Percentiles rank a stretch among this genome's conserved stretches.
These are phyloP conservation scores for Pseudomyrmex gracilis DNA, from an alignment of 1,140 invertebrate species.

Conservation along the genomic window DNA sequence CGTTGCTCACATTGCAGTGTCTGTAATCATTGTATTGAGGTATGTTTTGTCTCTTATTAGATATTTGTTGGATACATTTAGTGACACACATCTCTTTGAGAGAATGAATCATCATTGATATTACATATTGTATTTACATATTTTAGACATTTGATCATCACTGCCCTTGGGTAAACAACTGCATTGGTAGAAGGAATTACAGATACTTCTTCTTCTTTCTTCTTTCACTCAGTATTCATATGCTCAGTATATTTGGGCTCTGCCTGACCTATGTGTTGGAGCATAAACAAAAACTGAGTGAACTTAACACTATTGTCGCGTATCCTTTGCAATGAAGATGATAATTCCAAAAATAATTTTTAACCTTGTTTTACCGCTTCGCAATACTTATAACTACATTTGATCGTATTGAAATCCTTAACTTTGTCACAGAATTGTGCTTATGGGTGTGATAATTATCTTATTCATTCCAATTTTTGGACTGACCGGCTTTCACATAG, in stretches of 20 bases:
- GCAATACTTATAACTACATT: not conserved
- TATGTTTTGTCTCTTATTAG: conserved; percentile 82
- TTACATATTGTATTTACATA: conserved; percentile 67
- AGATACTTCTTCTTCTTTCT: conserved; percentile 99
- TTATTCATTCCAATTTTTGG: conserved; percentile 98
- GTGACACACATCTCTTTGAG: too few relatives aligned
- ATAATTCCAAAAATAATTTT: not conserved
- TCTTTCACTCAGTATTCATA: conserved; percentile 97
- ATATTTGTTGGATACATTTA: not conserved
- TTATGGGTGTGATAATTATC: conserved; percentile 96
- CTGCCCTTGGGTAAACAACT: conserved; percentile 99
- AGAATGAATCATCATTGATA: not conserved
- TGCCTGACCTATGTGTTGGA: conserved; percentile 96
- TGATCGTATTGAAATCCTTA: conserved; percentile 82
- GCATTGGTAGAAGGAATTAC: conserved; percentile 99
- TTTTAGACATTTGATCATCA: conserved; percentile 99
- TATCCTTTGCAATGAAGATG: conserved; percentile 90
- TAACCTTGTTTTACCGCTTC: not conserved
- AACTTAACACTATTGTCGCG: conserved; percentile 94
- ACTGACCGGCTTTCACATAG: conserved; percentile 98
- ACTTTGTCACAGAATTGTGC: conserved; percentile 90
- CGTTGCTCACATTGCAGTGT: conserved; percentile 99
- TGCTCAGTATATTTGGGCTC: conserved; percentile 98
- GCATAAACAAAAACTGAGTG: conserved; percentile 92
- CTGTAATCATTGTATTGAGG: conserved; percentile 99